A percentile compares a stretch with the other conserved stretches of the same genome.
Conservation (phyloP, 2,113 vertebrate species). For the Toxotes jaculatrix region DNA sequence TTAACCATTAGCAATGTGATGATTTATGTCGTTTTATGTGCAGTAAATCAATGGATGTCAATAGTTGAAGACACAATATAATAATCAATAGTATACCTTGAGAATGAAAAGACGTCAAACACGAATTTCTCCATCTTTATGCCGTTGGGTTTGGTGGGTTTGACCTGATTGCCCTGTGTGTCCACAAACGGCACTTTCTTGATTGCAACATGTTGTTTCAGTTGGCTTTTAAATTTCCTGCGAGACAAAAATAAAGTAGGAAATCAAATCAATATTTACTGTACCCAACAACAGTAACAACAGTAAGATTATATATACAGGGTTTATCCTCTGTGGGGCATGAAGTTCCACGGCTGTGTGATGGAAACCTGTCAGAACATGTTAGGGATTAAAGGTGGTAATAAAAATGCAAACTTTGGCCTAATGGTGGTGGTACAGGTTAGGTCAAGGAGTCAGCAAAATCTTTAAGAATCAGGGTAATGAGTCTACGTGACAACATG, state of each 20-base stretch:
- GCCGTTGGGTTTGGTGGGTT: slow-evolving; percentile 89
- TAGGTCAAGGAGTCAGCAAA: too few species aligned
- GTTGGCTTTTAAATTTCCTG: slow-evolving; percentile 85
- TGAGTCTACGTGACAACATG: too few species aligned
- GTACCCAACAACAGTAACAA: neutral
- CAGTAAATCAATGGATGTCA: slow-evolving; percentile 1
- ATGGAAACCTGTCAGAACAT: neutral
- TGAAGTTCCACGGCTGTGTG: neutral
- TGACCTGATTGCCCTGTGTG: slow-evolving; percentile 87
- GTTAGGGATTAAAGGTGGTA: too few species aligned
- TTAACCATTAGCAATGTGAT: neutral
- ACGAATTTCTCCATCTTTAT: slow-evolving; percentile 99
- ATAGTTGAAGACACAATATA: neutral
- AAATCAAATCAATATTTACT: neutral
- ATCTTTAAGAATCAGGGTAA: too few species aligned
- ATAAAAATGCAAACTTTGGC: too few species aligned
- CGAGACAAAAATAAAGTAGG: slow-evolving; percentile 21
- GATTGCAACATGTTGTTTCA: slow-evolving; percentile 90
- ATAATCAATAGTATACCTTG: slow-evolving; percentile 83
- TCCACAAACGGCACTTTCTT: slow-evolving; percentile 95
- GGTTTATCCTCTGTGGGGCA: neutral
- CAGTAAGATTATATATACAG: neutral
- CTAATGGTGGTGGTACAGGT: too few species aligned
- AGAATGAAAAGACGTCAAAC: slow-evolving; percentile 95
- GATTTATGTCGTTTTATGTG: neutral